Base-by-base conservation (phyloP, 1,140 invertebrate species). In the Meloidogyne hapla region DNA sequence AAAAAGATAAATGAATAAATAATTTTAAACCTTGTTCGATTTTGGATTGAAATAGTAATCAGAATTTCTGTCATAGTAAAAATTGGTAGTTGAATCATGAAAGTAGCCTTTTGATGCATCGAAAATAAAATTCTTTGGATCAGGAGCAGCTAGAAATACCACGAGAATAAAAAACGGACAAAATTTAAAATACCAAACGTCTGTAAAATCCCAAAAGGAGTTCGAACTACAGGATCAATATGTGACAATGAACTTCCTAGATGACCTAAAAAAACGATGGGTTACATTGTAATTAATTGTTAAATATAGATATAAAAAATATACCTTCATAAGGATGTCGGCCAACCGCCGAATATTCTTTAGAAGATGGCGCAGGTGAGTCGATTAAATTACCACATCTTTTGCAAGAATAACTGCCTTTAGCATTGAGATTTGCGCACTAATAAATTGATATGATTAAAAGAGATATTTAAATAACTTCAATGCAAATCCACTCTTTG, bases 21-120 rank as follows among this genome's bases (percentile, higher is more conserved):
- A 18, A 25, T 2, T 71, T 4, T 62, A 61, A 33, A 48, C 28
- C 25, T 72, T 42, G n/a, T 62, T 28, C n/a, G 62, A 56, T 71
- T 73, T 73, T 4, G 71, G 48, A 10, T 26, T 56, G 56, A 64
- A 73, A 38, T 38, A 73, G 23, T 56, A 73, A 42, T 90, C 75
- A 42, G 80, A 79, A 28, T 83, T 84, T 6, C 80, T 63, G 65
- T 86, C 87, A 83, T 98, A 99, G 87, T 98, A 98, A 4, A 98
- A 90, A 4, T 93, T 93, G 13, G 95, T 98, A 1, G 90, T 89
- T 1, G 94, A 91, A 89, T 99, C 96, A 88, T 96, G 98, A 85
- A 97, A 98, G 86, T 96, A 99, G 0, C 95, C 95, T 15, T 94
- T 96, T 0, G 92, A 91, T 87, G 94, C 94, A 88, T 99, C 96